Evolutionary conservation across 2,797 vertebrate genomes (phyloP).

Genomic region (Notoglanidium macrostoma): DNA sequence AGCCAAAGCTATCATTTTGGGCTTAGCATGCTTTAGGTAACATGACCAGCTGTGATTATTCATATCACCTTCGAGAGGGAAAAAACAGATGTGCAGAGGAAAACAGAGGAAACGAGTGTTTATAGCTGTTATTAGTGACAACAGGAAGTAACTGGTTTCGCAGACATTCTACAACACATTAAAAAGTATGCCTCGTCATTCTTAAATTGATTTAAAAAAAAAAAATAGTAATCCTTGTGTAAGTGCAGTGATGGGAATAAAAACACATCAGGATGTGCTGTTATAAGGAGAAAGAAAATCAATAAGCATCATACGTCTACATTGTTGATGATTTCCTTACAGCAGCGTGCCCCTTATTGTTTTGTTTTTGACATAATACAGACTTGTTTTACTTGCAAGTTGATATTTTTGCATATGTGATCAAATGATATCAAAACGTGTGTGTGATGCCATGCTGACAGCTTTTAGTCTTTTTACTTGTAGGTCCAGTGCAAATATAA

Average conservation of each 20-base stretch:
- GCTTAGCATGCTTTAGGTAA: background rate
- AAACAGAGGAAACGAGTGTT: background rate
- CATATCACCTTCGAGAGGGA: background rate
- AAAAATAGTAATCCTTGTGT: background rate
- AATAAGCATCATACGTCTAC: background rate
- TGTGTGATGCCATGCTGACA: background rate
- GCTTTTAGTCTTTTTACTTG: background rate
- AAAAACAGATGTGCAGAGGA: background rate
- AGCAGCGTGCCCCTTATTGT: background rate
- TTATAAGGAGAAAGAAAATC: background rate
- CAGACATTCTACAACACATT: background rate
- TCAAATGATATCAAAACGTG: background rate
- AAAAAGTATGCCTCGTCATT: too few relatives aligned
- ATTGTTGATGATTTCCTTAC: background rate
- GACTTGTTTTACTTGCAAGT: background rate
- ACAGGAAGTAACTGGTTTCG: background rate
- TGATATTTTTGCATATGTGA: background rate
- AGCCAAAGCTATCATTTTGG: background rate
- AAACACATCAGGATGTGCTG: background rate
- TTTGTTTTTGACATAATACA: background rate
- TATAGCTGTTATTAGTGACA: background rate
- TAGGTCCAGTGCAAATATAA: background rate
- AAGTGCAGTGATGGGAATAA: background rate
- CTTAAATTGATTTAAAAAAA: background rate
- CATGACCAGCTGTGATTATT: background rate